A percentile compares a stretch with the other conserved stretches of the same genome.
Conservation (phyloP, 2,888 invertebrate species). For the Ecdyonurus torrentis region DNA sequence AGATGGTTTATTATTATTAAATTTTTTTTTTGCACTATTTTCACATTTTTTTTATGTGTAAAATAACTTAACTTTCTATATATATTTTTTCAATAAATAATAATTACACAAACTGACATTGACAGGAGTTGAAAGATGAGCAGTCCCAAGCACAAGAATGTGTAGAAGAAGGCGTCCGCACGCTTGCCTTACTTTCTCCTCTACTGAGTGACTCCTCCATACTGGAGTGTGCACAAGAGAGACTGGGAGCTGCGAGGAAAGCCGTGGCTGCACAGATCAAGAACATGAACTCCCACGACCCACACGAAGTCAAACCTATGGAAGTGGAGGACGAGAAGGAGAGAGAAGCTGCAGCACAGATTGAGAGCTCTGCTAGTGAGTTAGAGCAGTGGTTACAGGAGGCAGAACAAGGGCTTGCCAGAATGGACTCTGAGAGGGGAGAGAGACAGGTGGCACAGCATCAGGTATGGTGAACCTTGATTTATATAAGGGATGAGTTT, state of each 20-base stretch:
- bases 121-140: background rate
- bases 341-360: background rate
- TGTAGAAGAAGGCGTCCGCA: background rate
- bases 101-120: no score
- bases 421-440: background rate
- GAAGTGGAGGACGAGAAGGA: background rate
- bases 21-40: no score
- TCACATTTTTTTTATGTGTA: no score
- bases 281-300: background rate
- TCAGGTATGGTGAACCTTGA: no score
- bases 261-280: background rate
- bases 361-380: slow-evolving; percentile 12
- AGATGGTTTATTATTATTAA: no score
- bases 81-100: no score
- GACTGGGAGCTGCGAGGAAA: background rate
- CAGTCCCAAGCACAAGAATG: background rate
- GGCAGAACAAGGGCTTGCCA: slow-evolving; percentile 14
- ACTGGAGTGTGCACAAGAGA: background rate
- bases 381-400: slow-evolving; percentile 15
- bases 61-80: no score
- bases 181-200: background rate
- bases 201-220: background rate
- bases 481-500: no score
- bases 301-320: background rate
- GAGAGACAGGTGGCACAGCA: background rate